Evolutionary conservation across 1,140 invertebrate species (phyloP).

Genomic region (Drosophila virilis): DNA sequence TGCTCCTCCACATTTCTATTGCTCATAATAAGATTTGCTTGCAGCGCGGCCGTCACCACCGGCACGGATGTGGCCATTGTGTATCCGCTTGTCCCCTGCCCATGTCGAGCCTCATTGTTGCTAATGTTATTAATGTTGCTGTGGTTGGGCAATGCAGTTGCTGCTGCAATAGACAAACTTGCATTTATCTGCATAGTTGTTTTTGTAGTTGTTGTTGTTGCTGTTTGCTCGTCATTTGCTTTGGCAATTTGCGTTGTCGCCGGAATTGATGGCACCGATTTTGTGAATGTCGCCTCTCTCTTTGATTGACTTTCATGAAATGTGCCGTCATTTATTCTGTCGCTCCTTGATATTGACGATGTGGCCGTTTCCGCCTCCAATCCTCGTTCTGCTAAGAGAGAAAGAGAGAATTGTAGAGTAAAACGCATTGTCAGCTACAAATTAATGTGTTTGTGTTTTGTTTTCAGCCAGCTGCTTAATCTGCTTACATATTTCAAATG

Average conservation of each 20-base stretch:
- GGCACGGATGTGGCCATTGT: background rate
- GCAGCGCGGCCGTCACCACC: slow-evolving; percentile 49
- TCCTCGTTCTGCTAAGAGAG: slow-evolving; percentile 19
- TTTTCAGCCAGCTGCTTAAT: slow-evolving; percentile 27
- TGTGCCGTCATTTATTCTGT: slow-evolving; percentile 68
- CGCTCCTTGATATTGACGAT: slow-evolving; percentile 64
- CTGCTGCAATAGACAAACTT: slow-evolving; percentile 6
- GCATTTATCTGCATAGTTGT: slow-evolving; percentile 28
- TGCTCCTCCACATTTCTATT: slow-evolving; percentile 70
- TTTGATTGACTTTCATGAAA: slow-evolving; percentile 81
- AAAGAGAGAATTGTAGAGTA: slow-evolving; percentile 38
- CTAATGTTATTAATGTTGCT: slow-evolving; percentile 75
- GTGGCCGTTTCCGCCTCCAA: slow-evolving; percentile 13
- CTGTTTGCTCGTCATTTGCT: slow-evolving; percentile 34
- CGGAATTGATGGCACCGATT: slow-evolving; percentile 67
- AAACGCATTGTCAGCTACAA: slow-evolving; percentile 50
- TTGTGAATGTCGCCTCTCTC: slow-evolving; percentile 55
- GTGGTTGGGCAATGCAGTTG: slow-evolving; percentile 37
- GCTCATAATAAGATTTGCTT: slow-evolving; percentile 79
- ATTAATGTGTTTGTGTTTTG: slow-evolving; percentile 79
- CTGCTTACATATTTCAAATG: slow-evolving; percentile 69
- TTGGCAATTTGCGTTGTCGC: slow-evolving; percentile 68
- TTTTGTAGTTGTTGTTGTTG: slow-evolving; percentile 13
- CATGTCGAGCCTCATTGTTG: slow-evolving; percentile 60
- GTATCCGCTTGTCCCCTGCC: slow-evolving; percentile 3